Evolutionary conservation across 2,797 vertebrate species (phyloP).

Genomic region (Astyanax mexicanus): DNA sequence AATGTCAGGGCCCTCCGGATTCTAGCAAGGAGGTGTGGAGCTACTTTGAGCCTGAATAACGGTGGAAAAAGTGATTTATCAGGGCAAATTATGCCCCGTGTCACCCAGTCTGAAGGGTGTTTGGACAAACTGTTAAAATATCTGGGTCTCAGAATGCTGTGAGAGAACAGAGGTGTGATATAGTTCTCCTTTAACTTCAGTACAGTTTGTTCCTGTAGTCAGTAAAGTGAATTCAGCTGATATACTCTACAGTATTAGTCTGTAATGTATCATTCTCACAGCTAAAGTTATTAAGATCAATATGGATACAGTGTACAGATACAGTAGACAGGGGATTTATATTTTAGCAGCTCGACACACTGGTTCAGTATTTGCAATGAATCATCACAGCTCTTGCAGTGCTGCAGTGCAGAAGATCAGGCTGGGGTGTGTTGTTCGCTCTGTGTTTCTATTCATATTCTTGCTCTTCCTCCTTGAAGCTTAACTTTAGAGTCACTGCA

Average conservation of each 20-base stretch:
- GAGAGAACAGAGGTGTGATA: too few relatives aligned
- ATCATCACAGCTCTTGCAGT: slow-evolving; percentile 3
- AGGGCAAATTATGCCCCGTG: too few relatives aligned
- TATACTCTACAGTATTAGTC: not conserved
- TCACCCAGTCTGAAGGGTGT: too few relatives aligned
- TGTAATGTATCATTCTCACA: not conserved
- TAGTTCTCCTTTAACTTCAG: too few relatives aligned
- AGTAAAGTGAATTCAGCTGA: not conserved
- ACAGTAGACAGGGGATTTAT: not conserved
- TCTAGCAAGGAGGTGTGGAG: too few relatives aligned
- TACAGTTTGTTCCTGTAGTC: not conserved
- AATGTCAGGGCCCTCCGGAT: too few relatives aligned
- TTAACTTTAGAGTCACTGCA: slow-evolving; percentile 26
- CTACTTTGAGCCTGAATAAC: too few relatives aligned
- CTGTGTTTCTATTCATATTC: slow-evolving; percentile 28
- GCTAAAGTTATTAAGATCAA: not conserved
- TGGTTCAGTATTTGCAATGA: not conserved
- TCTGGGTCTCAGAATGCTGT: too few relatives aligned
- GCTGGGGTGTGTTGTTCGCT: not conserved
- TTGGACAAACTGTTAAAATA: too few relatives aligned
- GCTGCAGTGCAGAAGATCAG: not conserved
- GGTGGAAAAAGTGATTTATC: too few relatives aligned
- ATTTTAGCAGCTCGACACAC: not conserved
- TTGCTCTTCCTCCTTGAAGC: slow-evolving; percentile 10
- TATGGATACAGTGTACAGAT: slow-evolving; percentile 8